Percentiles rank a stretch among this genome's conserved stretches.
Evolutionary conservation across 2,797 vertebrate species (phyloP).

Genomic region (Channa striata): DNA sequence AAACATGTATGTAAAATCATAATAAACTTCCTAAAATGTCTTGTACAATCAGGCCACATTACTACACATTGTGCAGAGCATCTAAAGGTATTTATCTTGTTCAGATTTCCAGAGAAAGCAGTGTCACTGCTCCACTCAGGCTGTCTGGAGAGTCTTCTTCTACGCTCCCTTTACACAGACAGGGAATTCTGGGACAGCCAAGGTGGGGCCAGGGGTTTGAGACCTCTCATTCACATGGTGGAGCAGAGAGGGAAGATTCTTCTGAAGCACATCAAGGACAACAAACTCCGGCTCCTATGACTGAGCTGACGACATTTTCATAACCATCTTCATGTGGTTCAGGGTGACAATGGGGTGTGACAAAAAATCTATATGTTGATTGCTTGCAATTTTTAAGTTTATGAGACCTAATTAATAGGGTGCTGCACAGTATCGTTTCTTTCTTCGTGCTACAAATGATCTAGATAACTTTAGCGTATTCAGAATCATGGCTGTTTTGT

Average conservation of each 20-base stretch:
- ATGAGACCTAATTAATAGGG: too few relatives aligned
- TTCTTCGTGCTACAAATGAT: too few relatives aligned
- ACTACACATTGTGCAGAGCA: background rate
- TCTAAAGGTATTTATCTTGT: conserved; percentile 1
- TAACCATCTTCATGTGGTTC: too few relatives aligned
- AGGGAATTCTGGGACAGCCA: conserved; percentile 89
- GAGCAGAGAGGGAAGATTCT: conserved; percentile 84
- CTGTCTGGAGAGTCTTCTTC: conserved; percentile 87
- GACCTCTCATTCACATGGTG: conserved; percentile 79
- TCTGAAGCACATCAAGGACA: conserved; percentile 84
- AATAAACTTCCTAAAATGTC: background rate
- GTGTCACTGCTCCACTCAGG: conserved; percentile 87
- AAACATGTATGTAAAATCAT: too few relatives aligned
- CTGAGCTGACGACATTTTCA: too few relatives aligned
- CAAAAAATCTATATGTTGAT: too few relatives aligned
- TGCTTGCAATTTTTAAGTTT: too few relatives aligned
- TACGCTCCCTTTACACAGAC: conserved; percentile 87
- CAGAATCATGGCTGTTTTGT: too few relatives aligned
- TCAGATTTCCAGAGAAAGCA: conserved; percentile 87
- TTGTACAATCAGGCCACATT: background rate
- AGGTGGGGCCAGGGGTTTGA: conserved; percentile 82
- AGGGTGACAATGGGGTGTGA: too few relatives aligned
- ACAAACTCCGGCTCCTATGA: conserved; percentile 78
- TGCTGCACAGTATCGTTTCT: too few relatives aligned
- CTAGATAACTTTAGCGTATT: too few relatives aligned